Evolutionary conservation across 2,113 vertebrate species (phyloP).

Genomic region (Stegostoma tigrinum): DNA sequence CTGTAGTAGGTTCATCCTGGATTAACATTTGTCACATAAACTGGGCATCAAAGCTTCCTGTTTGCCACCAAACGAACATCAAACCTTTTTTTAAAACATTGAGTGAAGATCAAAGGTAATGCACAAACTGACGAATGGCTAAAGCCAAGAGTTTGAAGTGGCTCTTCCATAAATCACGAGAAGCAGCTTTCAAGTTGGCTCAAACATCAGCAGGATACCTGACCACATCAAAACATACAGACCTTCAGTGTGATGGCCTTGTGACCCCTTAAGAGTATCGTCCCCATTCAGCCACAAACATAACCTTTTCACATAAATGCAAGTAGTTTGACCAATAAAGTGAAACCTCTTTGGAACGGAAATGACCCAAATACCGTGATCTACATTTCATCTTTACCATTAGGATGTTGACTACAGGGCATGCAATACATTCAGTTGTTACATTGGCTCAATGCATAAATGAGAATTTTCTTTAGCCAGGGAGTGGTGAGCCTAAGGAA

Average conservation of each 20-base stretch:
- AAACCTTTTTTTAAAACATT: slow-evolving; percentile 41
- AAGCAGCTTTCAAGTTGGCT: slow-evolving; percentile 44
- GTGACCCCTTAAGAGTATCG: neutral
- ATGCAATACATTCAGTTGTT: neutral
- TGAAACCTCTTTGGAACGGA: neutral
- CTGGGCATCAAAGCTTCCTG: slow-evolving; percentile 26
- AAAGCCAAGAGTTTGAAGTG: slow-evolving; percentile 58
- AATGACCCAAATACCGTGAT: neutral
- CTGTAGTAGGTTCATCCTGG: neutral
- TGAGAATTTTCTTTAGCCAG: no score
- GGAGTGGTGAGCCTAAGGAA: no score
- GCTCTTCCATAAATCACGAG: slow-evolving; percentile 62
- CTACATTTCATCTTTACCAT: neutral
- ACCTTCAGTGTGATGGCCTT: slow-evolving; percentile 30
- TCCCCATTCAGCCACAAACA: neutral
- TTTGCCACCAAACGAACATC: slow-evolving; percentile 25
- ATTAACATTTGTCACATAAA: slow-evolving; percentile 23
- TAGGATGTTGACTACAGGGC: no score
- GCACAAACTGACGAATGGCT: slow-evolving; percentile 51
- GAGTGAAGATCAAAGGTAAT: slow-evolving; percentile 65
- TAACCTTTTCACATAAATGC: neutral
- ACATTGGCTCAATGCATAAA: neutral
- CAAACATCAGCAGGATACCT: slow-evolving; percentile 38
- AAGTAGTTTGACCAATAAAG: neutral
- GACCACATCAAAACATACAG: slow-evolving; percentile 34